Percentiles rank a stretch among this genome's conserved stretches.
Evolutionary conservation across 2,888 invertebrate genomes (phyloP).

Genomic region (Netelia fuscicornis): DNA sequence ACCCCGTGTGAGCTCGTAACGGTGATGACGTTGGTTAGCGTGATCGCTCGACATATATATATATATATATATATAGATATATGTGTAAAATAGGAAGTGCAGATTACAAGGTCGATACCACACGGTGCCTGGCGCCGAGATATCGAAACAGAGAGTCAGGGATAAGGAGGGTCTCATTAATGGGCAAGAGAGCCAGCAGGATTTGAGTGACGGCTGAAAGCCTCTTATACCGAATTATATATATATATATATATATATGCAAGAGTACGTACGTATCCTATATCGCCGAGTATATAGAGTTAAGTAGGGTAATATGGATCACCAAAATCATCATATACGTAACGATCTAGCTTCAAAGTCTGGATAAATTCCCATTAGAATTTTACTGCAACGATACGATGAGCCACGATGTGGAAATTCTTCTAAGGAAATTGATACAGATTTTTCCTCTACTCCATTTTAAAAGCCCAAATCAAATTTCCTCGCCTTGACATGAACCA

Average conservation of each 20-base stretch:
- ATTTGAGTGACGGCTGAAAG: constrained; percentile 63
- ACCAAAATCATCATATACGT: too few species aligned
- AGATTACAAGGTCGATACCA: constrained; percentile 60
- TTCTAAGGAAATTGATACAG: too few species aligned
- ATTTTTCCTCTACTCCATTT: too few species aligned
- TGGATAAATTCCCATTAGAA: too few species aligned
- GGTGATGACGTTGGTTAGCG: constrained; percentile 5
- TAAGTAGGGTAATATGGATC: too few species aligned
- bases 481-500: too few species aligned
- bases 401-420: too few species aligned
- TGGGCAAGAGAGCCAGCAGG: constrained; percentile 48
- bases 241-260: constrained; percentile 3
- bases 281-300: too few species aligned
- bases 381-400: too few species aligned
- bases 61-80: neutral
- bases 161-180: constrained; percentile 61
- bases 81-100: constrained; percentile 12
- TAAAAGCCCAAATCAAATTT: too few species aligned
- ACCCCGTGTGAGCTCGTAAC: neutral
- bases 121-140: constrained; percentile 45
- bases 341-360: too few species aligned
- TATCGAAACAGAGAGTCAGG: constrained; percentile 43
- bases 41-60: neutral
- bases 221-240: constrained; percentile 38
- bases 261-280: too few species aligned